Conservation (phyloP, 1,140 invertebrate genomes). For the Oreohelix idahoensis region DNA sequence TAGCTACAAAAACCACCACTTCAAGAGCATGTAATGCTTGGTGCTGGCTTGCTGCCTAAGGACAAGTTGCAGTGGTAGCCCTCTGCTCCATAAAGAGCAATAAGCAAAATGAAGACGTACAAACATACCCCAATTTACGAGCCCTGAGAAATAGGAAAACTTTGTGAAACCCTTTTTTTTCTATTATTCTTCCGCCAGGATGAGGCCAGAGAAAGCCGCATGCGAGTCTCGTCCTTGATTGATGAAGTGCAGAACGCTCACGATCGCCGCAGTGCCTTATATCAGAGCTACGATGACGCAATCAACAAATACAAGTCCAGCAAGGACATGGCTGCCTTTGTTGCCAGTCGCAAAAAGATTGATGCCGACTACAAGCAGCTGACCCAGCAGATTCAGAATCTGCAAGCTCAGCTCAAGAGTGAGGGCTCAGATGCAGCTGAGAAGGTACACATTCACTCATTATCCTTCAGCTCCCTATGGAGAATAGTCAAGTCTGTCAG, state of each 20-base stretch:
- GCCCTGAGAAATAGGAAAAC: no score
- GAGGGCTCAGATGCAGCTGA: constrained; percentile 80
- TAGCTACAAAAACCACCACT: no score
- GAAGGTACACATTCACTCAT: no score
- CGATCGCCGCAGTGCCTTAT: constrained; percentile 78
- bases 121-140: no score
- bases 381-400: constrained; percentile 76
- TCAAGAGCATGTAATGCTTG: no score
- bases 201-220: constrained; percentile 77
- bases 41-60: no score
- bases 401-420: constrained; percentile 77
- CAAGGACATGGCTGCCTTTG: constrained; percentile 78
- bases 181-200: constrained; percentile 69
- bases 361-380: constrained; percentile 80
- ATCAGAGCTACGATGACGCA: constrained; percentile 80
- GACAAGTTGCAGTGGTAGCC: no score
- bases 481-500: no score
- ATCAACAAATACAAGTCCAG: constrained; percentile 79
- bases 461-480: no score
- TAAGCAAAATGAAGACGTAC: no score
- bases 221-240: constrained; percentile 75
- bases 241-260: constrained; percentile 78
- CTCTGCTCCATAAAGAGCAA: no score
- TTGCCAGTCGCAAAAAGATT: constrained; percentile 76
- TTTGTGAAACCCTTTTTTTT: no score